Evolutionary conservation across 2,797 vertebrate genomes (phyloP).

Genomic region (Halcyon chelicuti): DNA sequence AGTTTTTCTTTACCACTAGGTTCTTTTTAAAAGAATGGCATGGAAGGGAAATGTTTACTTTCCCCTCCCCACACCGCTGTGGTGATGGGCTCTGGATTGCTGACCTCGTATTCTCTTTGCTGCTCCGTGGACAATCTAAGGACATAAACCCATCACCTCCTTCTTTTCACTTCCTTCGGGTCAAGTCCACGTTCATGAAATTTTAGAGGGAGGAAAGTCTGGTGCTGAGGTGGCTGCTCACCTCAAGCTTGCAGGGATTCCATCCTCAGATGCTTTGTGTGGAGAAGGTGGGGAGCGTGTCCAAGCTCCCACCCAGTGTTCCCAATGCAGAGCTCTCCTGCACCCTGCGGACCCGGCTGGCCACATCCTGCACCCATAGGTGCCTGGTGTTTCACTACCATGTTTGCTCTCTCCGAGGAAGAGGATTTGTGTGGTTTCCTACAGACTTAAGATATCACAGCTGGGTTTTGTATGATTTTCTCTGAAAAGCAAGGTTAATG

Average conservation of each 20-base stretch:
- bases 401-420: neutral
- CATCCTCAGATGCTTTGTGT: neutral
- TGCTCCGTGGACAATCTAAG: neutral
- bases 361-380: neutral
- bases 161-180: neutral
- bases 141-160: neutral
- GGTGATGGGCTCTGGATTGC: neutral
- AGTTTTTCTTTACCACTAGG: neutral
- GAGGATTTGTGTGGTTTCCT: neutral
- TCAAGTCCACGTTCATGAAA: neutral
- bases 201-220: neutral
- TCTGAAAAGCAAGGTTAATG: neutral
- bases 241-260: neutral
- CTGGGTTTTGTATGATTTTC: neutral
- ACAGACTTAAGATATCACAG: neutral
- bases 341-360: fast-evolving
- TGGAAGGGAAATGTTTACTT: neutral
- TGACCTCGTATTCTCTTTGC: neutral
- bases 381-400: neutral
- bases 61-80: neutral
- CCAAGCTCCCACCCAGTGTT: too few species aligned
- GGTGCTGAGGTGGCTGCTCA: neutral
- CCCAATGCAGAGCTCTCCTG: too few species aligned
- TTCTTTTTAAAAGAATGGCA: neutral
- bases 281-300: too few species aligned